Percentiles rank a stretch among this genome's conserved stretches.
Conservation (phyloP, 92 coral and sea anemone species). For the Umimayanthus kanabou region DNA sequence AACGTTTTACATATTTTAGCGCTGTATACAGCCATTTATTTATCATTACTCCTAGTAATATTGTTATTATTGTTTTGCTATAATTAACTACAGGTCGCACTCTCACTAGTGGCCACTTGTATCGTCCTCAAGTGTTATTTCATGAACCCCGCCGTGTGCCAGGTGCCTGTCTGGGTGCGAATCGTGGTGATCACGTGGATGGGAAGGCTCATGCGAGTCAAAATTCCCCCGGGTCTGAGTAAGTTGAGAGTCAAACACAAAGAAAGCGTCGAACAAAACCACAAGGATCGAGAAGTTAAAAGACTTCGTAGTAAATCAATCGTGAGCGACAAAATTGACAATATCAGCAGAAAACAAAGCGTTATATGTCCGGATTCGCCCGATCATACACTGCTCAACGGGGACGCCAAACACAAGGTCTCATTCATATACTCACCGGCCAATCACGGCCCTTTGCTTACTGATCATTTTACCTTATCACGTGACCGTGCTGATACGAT, state of each 20-base stretch:
- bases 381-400: slow-evolving; percentile 8
- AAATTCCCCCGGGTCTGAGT: slow-evolving; percentile 57
- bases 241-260: slow-evolving; percentile 57
- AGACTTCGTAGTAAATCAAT: slow-evolving; percentile 15
- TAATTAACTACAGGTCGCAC: slow-evolving; percentile 62
- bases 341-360: slow-evolving; percentile 25
- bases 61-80: not conserved
- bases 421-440: not conserved
- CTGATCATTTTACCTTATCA: not conserved
- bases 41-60: not conserved
- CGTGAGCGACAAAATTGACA: slow-evolving; percentile 35
- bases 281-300: slow-evolving; percentile 21
- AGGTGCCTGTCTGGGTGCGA: slow-evolving; percentile 77
- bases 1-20: too few relatives aligned
- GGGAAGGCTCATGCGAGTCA: slow-evolving; percentile 68
- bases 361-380: not conserved
- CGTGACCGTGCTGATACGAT: slow-evolving; percentile 16
- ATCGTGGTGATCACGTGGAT: slow-evolving; percentile 64
- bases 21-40: too few relatives aligned
- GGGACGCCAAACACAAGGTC: slow-evolving; percentile 9
- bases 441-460: not conserved
- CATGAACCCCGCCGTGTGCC: slow-evolving; percentile 71
- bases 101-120: slow-evolving; percentile 81
- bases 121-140: slow-evolving; percentile 78
- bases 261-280: slow-evolving; percentile 47